phyloP scores from a whole-genome alignment of 2,888 invertebrate genomes.

The Psylliodes chrysocephalus region DNA sequence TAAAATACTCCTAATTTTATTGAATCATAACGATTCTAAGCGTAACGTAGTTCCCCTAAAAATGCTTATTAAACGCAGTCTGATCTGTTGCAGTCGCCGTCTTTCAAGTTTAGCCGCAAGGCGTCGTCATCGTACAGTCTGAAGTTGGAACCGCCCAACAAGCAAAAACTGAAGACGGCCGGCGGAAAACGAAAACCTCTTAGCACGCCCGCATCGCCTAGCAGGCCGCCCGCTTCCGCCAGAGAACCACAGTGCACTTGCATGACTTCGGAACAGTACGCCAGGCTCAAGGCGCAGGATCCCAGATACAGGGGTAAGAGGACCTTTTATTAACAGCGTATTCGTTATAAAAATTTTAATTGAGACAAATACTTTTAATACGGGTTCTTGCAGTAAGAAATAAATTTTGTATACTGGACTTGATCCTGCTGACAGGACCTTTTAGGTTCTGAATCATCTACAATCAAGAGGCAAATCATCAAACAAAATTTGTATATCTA shows the following conservation, averaged over 20 bases:
- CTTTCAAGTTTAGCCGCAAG: constrained; percentile 97
- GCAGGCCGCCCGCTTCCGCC: constrained; percentile 66
- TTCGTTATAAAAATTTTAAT: too few relatives aligned
- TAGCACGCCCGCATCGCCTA: constrained; percentile 89
- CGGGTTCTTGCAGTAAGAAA: too few relatives aligned
- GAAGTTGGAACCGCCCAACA: constrained; percentile 89
- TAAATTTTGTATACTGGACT: too few relatives aligned
- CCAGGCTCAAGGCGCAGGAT: constrained; percentile 85
- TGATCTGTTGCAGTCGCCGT: constrained; percentile 89
- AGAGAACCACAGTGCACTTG: constrained; percentile 94
- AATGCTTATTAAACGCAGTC: constrained; percentile 66
- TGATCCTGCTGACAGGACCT: too few relatives aligned
- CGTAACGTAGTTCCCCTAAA: constrained; percentile 45
- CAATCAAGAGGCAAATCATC: too few relatives aligned
- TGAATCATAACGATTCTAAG: too few relatives aligned
- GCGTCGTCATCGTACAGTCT: constrained; percentile 96
- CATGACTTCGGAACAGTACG: constrained; percentile 93
- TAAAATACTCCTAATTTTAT: too few relatives aligned
- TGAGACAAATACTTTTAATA: too few relatives aligned
- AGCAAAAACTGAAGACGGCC: constrained; percentile 88
- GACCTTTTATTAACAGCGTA: too few relatives aligned
- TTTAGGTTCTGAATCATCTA: too few relatives aligned
- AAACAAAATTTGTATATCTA: too few relatives aligned
- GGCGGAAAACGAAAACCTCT: constrained; percentile 79
- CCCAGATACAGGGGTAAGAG: constrained; percentile 76